Base-by-base conservation (phyloP, 1,140 invertebrate species). In the Sipha flava region DNA sequence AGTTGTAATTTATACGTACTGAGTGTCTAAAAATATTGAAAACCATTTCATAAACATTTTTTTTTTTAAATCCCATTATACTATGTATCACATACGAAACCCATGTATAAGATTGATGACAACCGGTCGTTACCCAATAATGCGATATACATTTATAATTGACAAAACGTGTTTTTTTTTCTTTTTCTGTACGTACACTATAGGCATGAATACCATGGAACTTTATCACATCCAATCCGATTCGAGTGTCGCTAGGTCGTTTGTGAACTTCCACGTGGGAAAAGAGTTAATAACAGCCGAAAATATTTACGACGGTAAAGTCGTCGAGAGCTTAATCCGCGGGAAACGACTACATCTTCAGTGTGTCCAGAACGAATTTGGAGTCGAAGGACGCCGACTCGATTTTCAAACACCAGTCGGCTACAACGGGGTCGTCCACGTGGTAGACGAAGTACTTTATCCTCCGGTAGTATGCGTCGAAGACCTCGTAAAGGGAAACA, bases 391-490 rank as follows among this genome's bases (percentile, higher is more conserved):
- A 43, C 73, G 14, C 0, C 31, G 1, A 1, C 14, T 77, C 12
- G 23, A 57, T 21, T 43, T 77, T 10, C 73, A 57, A 29, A 21
- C 47, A 2, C 14, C 14, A 9, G 34, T 37, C 12, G 73, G 73
- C 23, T 57, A 37, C 34, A 57, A 77, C 49, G 73, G 73, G 16
- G 49, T 26, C n/a, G 52, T 77, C 6, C 37, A 77, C 21, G 3
- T 43, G 2, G 12, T 57, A 3, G 34, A 59, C 14, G 3, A 40
- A 29, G 37, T 29, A 18, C 54, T 77, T 7, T 57, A 16, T 18
- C 83, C 83, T 34, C 81, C 81, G 12, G 64, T 84, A 16, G 82
- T 83, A 49, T 79, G 85, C 14, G 59, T 81, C 2, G 82, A 83
- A 34, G 82, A 82, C 16, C 77, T 84, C 5, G 80, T 81, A 2